Conservation (phyloP, 2,888 invertebrate species). For the Lamellibrachia satsuma region DNA sequence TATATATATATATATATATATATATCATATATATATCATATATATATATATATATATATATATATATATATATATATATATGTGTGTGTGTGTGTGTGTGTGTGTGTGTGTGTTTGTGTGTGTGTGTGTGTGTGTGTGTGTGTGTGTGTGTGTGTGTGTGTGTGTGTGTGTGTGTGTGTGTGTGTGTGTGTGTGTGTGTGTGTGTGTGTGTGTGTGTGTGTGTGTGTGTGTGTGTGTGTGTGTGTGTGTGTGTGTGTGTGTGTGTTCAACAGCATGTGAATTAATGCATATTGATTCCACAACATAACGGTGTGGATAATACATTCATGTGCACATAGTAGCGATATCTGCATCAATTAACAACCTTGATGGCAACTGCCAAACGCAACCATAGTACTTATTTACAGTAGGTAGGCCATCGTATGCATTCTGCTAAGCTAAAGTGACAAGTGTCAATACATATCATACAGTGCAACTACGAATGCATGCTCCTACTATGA, state of each 20-base stretch:
- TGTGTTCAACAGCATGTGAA: neutral
- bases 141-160: too few relatives aligned
- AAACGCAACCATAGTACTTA: neutral
- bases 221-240: neutral
- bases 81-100: too few relatives aligned
- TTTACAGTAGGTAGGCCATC: too few relatives aligned
- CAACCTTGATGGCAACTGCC: neutral
- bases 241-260: neutral
- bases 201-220: neutral
- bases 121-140: too few relatives aligned
- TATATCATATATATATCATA: too few relatives aligned
- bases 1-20: too few relatives aligned
- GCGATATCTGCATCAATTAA: neutral
- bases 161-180: too few relatives aligned
- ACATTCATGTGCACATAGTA: neutral
- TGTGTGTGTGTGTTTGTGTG: too few relatives aligned
- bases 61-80: too few relatives aligned
- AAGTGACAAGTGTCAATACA: neutral
- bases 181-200: neutral
- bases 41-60: too few relatives aligned
- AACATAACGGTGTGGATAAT: neutral
- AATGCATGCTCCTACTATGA: neutral
- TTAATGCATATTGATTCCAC: neutral
- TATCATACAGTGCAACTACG: neutral
- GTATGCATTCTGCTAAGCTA: neutral